Base-by-base conservation (phyloP, 1,140 invertebrate genomes). In the Heliconius hermathena region DNA sequence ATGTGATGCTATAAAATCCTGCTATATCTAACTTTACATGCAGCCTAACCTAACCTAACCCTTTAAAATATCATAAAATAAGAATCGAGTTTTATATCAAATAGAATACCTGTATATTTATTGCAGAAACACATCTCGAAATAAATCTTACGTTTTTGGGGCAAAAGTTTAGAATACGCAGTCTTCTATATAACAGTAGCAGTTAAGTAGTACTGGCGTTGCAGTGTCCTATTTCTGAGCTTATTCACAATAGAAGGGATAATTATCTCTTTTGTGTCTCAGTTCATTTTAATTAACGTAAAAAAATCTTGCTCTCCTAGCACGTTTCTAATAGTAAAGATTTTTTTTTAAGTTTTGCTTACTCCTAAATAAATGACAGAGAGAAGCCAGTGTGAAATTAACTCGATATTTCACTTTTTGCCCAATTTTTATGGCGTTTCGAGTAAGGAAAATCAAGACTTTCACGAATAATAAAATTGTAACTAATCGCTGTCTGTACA, bases 241-340 rank as follows among this genome's bases (percentile, higher is more conserved):
- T 66, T 66, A 29, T 66, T 18, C 60, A 66, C 26, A 66, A 66
- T 66, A 66, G 60, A 13, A 66, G 13, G 13, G 26, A 29, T 66
- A 66, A 66, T 66, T 66, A 66, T 29, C 26, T 9, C 60, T 66
- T 29, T 66, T 66, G 60, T 66, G 60, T 66, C 26, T 66, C 60
- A 66, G 60, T 29, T 66, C 26, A 29, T 66, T 66, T 66, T 66
- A 66, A 66, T 57, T 74, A 16, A 33, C 52, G 29, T 74, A 57
- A 74, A 74, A 46, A 74, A 29, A 1, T 1, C 8, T 66, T 66
- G 29, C 60, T 13, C 4, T 66, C 22, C 26, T 66, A 66, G 60
- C 60, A 66, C 5, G 4, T 26, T 16, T 60, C 22, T 60, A 60
- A 60, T 60, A 60, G 8, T 13, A 26, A 13, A 66, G 26, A 16